Conservation (phyloP, 2,797 vertebrate genomes). For the Tapirus indicus region DNA sequence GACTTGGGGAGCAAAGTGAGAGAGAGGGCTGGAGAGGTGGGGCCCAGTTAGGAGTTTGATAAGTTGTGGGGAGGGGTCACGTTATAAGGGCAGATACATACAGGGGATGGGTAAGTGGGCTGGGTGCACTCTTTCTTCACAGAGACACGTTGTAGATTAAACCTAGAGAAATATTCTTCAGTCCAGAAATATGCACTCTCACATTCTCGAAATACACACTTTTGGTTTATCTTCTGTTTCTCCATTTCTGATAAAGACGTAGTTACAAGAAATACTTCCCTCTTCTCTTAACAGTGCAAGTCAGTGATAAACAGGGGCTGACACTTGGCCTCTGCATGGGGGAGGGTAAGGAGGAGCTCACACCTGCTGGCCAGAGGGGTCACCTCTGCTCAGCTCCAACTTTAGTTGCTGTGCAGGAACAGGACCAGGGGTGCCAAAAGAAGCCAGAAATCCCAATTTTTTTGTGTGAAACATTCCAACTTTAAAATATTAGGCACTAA, state of each 20-base stretch:
- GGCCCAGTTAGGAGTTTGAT: neutral
- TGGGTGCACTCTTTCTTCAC: neutral
- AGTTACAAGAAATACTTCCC: neutral
- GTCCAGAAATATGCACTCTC: neutral
- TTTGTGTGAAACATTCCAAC: neutral
- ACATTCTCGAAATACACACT: neutral
- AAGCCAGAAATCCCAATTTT: conserved; percentile 1
- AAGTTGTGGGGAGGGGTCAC: neutral
- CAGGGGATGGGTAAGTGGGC: neutral
- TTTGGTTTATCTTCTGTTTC: neutral
- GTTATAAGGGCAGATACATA: neutral
- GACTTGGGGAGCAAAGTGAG: neutral
- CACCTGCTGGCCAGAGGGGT: neutral
- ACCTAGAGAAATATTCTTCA: neutral
- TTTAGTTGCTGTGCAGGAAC: neutral
- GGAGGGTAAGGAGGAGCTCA: neutral
- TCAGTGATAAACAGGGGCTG: neutral
- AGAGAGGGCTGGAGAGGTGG: neutral
- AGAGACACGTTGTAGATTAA: neutral
- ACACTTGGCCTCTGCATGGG: neutral
- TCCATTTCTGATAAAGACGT: conserved; percentile 36
- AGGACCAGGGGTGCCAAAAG: neutral
- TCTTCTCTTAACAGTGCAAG: neutral
- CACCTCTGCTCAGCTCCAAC: neutral
- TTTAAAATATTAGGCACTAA: conserved; percentile 3